Percentiles rank a stretch among this genome's conserved stretches.
These are phyloP conservation scores for Ernsta delagoae DNA, from an alignment of 2,888 invertebrate genomes.

Conservation along the genomic window DNA sequence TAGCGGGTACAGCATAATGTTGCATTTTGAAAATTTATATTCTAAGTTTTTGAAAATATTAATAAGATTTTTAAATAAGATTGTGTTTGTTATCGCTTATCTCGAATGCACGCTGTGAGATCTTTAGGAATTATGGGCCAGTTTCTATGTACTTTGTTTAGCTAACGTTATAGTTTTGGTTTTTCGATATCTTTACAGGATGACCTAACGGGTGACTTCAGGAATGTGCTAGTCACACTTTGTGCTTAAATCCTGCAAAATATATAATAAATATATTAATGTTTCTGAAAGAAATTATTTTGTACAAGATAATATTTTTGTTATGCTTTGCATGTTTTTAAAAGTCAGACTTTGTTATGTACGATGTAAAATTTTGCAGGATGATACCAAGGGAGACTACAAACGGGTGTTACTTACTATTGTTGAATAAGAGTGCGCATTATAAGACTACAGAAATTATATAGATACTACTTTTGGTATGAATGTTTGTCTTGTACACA, in stretches of 20 bases:
- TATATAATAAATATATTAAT: constrained; percentile 47
- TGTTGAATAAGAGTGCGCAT: constrained; percentile 71
- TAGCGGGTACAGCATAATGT: constrained; percentile 47
- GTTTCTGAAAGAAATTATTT: constrained; percentile 48
- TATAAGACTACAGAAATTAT: constrained; percentile 56
- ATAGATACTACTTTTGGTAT: constrained; percentile 40
- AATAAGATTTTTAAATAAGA: constrained; percentile 42
- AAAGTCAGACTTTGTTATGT: constrained; percentile 50
- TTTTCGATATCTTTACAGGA: constrained; percentile 84
- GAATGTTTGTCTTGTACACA: constrained; percentile 49
- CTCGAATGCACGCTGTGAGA: constrained; percentile 62
- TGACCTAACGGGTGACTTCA: constrained; percentile 88
- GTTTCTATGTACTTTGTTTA: constrained; percentile 58
- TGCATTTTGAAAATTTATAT: constrained; percentile 48
- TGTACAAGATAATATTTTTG: constrained; percentile 57
- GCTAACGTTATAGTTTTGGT: constrained; percentile 64
- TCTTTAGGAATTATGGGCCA: constrained; percentile 74
- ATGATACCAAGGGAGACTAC: constrained; percentile 89
- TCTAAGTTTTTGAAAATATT: constrained; percentile 43
- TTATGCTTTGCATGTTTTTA: constrained; percentile 55
- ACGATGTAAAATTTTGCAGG: constrained; percentile 84
- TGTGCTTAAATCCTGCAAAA: constrained; percentile 78
- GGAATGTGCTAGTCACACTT: constrained; percentile 86
- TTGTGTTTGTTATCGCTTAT: constrained; percentile 50
- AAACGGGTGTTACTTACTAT: constrained; percentile 87